Evolutionary conservation across 2,888 invertebrate genomes (phyloP), one percentile per base, ranked within the genome.

Genomic region (Meandrusa payeni): DNA sequence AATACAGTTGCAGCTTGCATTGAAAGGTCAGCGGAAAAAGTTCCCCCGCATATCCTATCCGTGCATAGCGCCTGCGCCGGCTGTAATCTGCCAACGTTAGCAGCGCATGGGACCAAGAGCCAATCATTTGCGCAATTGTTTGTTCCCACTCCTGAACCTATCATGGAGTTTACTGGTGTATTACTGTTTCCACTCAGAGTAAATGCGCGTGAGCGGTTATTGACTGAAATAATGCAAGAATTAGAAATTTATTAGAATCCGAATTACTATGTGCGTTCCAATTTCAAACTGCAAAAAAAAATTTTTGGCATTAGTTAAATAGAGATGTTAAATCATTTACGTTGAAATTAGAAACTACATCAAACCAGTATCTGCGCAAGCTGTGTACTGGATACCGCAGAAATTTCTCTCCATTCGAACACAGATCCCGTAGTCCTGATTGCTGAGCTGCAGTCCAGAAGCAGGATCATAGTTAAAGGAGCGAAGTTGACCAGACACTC

Each of bases 381-480:
- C 90, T 7, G 92, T 92, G 65, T 96, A 96, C 59, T 95, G 95
- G 29, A 96, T 93, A 0, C 95, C 94, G 57, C 96, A 97, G 67
- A 96, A 96, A 69, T 95, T 96, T 47, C 93, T 89, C 69, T 96
- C 96, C 65, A 93, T 93, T 17, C 96, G 81, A 24, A 96, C 90
- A 69, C 96, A 97, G 50, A 95, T 92, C 51, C 95, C 93, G 69
- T 97, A 97, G 72, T 96, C 96, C 69, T 96, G 95, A 73, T 95
- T 96, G 41, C 95, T 95, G 9, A 96, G 89, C 62, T 96, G 95
- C 1, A 93, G 80, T 0, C 96, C 96, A 0, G 89, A 89, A 0
- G 86, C 83, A 0, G 93, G 90, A 54, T 96, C 94, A 66, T 93
- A 97, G 78, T 97, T 97, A 76, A 94, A 97, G 2, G 95, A 95